Conservation (phyloP, 1,140 invertebrate species). For the Nymphalis io region DNA sequence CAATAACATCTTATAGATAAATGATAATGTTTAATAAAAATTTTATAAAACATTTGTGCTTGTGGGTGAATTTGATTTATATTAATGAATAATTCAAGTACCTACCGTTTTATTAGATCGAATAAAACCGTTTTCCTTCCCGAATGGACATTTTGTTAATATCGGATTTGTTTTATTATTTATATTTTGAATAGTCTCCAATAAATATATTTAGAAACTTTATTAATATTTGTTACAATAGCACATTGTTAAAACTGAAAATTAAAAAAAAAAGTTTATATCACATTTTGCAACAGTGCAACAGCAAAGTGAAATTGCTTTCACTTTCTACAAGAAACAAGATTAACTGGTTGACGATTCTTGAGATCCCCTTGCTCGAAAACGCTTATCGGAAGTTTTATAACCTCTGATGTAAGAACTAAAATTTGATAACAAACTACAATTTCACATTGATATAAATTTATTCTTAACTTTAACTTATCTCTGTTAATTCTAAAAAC, state of each 20-base stretch:
- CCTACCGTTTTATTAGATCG: background rate
- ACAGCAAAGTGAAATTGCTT: constrained; percentile 1
- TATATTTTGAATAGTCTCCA: too few relatives aligned
- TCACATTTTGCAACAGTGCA: background rate
- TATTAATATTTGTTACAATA: too few relatives aligned
- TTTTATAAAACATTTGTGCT: background rate
- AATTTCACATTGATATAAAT: background rate
- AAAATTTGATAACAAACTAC: too few relatives aligned
- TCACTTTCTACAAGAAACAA: background rate
- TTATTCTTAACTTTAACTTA: background rate
- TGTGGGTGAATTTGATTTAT: background rate
- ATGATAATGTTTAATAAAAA: too few relatives aligned
- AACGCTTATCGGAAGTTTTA: constrained; percentile 1
- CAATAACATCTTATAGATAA: too few relatives aligned
- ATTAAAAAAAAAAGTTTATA: background rate
- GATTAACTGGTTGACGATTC: background rate
- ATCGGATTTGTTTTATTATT: background rate
- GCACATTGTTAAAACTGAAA: too few relatives aligned
- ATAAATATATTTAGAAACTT: too few relatives aligned
- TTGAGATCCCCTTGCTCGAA: background rate
- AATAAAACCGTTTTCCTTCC: constrained; percentile 2
- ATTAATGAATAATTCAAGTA: constrained; percentile 1
- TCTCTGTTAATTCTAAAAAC: background rate
- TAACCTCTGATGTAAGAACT: background rate
- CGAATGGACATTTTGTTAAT: background rate